A percentile compares a stretch with the other conserved stretches of the same genome.
Evolutionary conservation across 1,140 invertebrate species (phyloP).

Genomic region (Drosophila simulans): DNA sequence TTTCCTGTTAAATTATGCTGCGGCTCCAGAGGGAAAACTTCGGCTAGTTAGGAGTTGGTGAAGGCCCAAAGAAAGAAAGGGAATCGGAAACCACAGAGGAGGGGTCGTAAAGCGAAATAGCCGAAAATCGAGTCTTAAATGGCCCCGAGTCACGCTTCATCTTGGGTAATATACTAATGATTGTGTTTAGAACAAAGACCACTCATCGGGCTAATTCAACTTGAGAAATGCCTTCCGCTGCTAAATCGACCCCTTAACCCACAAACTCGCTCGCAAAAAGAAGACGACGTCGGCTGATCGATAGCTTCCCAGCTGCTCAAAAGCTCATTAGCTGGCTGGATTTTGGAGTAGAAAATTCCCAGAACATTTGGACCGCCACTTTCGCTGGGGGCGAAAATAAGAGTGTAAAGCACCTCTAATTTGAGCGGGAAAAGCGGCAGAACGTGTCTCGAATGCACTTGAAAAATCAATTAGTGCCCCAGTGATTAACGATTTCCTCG

Average conservation of each 20-base stretch:
- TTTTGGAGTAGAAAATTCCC: constrained; percentile 31
- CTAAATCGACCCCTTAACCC: constrained; percentile 51
- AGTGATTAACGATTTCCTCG: constrained; percentile 70
- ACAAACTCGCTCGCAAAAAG: constrained; percentile 35
- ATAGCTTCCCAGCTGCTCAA: constrained; percentile 75
- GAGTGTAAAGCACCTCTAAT: constrained; percentile 71
- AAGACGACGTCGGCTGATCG: constrained; percentile 47
- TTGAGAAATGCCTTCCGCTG: constrained; percentile 25
- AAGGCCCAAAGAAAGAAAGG: background rate
- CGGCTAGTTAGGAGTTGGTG: constrained; percentile 19
- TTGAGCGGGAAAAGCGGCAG: constrained; percentile 33
- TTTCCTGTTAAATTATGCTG: constrained; percentile 78
- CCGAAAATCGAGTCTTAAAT: constrained; percentile 53
- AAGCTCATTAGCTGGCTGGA: constrained; percentile 58
- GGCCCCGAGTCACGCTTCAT: constrained; percentile 40
- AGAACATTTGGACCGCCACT: constrained; percentile 45
- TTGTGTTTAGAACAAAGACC: constrained; percentile 33
- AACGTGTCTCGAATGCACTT: constrained; percentile 46
- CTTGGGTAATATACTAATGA: constrained; percentile 44
- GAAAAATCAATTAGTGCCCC: constrained; percentile 71
- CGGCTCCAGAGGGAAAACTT: constrained; percentile 48
- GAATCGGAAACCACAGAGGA: constrained; percentile 37
- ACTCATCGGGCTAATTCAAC: constrained; percentile 23
- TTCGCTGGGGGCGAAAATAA: constrained; percentile 74
- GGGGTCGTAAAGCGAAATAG: constrained; percentile 17